A percentile compares a stretch with the other conserved stretches of the same genome.
These are phyloP conservation scores for Ceratitis capitata DNA, from an alignment of 1,140 invertebrate species.

Conservation along the genomic window DNA sequence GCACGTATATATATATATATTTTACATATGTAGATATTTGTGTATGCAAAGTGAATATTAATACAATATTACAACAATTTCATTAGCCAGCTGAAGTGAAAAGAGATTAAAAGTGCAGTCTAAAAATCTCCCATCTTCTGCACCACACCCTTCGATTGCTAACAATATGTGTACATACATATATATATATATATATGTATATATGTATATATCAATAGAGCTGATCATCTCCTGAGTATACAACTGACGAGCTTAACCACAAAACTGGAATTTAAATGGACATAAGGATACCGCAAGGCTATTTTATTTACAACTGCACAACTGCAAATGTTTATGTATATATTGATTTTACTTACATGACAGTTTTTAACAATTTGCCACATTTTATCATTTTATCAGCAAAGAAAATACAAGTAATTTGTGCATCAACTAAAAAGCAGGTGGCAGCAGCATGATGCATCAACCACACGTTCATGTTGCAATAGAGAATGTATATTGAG, in stretches of 20 bases:
- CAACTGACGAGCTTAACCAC: constrained; percentile 24
- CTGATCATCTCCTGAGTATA: not conserved
- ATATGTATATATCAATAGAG: too few species aligned
- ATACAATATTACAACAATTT: constrained; percentile 17
- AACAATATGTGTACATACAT: not conserved
- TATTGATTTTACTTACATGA: constrained; percentile 23
- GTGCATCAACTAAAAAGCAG: not conserved
- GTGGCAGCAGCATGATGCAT: not conserved
- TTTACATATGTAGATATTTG: not conserved
- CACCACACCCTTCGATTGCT: not conserved
- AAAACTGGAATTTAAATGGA: constrained; percentile 31
- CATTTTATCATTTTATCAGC: constrained; percentile 16
- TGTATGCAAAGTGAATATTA: constrained; percentile 11
- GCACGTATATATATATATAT: not conserved
- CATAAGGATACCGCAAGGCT: constrained; percentile 12
- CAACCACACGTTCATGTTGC: not conserved
- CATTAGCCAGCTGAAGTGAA: constrained; percentile 9
- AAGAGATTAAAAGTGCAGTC: not conserved
- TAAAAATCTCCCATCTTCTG: not conserved
- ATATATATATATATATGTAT: too few species aligned
- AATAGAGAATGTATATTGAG: too few species aligned
- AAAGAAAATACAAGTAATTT: constrained; percentile 22
- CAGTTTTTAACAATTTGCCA: constrained; percentile 18
- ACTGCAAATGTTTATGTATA: not conserved
- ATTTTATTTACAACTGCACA: not conserved